A percentile compares a stretch with the other conserved stretches of the same genome.
phyloP scores from a whole-genome alignment of 2,113 vertebrate species.

The Rallus limicola region DNA sequence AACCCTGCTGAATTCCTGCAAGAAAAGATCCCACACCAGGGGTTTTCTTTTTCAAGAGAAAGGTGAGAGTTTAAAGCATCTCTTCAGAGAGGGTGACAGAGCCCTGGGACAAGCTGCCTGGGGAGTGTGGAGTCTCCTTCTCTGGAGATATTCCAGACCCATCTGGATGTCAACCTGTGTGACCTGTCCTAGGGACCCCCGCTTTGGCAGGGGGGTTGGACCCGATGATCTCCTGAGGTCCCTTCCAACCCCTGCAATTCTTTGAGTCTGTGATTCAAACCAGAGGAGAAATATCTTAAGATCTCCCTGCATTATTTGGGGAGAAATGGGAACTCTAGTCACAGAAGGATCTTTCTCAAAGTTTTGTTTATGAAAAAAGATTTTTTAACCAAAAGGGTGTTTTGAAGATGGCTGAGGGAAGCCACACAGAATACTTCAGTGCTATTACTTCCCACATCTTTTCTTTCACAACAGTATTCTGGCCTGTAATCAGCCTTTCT shows the following conservation, averaged over 20 bases:
- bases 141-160: too few relatives aligned
- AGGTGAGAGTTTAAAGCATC: not conserved
- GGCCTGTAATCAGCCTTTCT: not conserved
- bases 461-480: not conserved
- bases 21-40: not conserved
- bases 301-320: not conserved
- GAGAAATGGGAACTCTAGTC: not conserved
- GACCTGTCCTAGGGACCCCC: too few relatives aligned
- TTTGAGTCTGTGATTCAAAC: not conserved
- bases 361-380: not conserved
- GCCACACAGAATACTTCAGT: not conserved
- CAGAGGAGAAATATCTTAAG: not conserved
- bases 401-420: not conserved
- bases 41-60: not conserved
- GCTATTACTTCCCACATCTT: not conserved
- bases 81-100: too few relatives aligned
- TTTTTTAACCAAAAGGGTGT: not conserved
- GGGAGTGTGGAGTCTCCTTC: too few relatives aligned
- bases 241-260: too few relatives aligned
- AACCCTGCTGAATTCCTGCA: not conserved
- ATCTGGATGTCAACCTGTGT: too few relatives aligned
- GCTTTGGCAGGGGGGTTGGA: too few relatives aligned
- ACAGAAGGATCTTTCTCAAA: not conserved
- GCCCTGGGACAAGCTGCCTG: too few relatives aligned
- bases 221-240: too few relatives aligned